Base-by-base conservation (phyloP, 2,888 invertebrate species). In the Ischnus inquisitorius region DNA sequence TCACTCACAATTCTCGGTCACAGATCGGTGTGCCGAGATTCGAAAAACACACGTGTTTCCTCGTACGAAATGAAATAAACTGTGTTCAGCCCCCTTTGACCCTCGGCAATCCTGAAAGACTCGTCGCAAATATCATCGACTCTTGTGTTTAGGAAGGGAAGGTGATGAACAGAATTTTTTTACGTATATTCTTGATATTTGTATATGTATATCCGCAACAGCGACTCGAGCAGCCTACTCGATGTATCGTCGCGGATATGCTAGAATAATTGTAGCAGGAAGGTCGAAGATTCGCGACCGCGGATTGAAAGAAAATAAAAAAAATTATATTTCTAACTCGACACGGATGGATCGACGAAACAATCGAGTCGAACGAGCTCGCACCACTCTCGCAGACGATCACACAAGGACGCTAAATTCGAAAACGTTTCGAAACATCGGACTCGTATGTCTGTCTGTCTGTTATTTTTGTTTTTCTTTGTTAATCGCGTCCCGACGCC, bases 361-460 rank as follows among this genome's bases (percentile, higher is more conserved):
- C 28, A 62, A 74, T 48, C 74, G 62, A 74, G 74, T 62, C 60
- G 72, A 74, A 60, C 72, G 72, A 74, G 72, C 43, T 62, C 62
- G 46, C 64, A 22, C 46, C 74, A 62, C 60, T 72, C 41, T 46
- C 60, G 28, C 28, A 48, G 60, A 16, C 57, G 34, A 74, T 74
- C 48, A 62, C 28, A 19, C 60, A 25, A 74, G 60, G 72, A 57
- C 57, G 57, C 12, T 74, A 62, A 60, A 74, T 25, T 74, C 62
- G 34, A 74, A 25, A 62, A 62, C 39, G 16, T n/a, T 28, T 43
- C 72, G 64, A 28, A 54, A 51, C 8, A 39, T 25, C 60, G 46
- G 48, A 79, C 57, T 68, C 76, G 77, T 82, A 62, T 83, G 82
- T 87, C 83, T 86, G 83, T 86, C 71, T 75, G 65, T 83, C 68